A percentile compares a stretch with the other conserved stretches of the same genome.
These are phyloP conservation scores for Hermaeophaga mercurialis DNA, from an alignment of 2,888 invertebrate species.

Conservation along the genomic window DNA sequence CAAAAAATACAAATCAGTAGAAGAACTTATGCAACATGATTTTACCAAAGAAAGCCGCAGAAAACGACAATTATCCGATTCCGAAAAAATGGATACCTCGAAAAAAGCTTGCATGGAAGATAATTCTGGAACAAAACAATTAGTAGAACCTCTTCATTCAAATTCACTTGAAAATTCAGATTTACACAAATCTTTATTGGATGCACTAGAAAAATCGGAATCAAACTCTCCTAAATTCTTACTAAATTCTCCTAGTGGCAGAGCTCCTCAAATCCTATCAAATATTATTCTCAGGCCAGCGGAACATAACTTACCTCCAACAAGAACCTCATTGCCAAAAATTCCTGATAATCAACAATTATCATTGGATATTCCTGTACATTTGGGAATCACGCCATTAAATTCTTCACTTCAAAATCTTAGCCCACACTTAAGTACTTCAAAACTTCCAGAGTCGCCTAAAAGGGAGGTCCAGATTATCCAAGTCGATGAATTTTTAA, in stretches of 20 bases:
- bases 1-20: neutral
- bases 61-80: conserved; percentile 5
- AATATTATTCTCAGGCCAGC: neutral
- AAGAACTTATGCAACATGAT: neutral
- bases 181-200: neutral
- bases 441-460: too few relatives aligned
- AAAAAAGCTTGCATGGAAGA: neutral
- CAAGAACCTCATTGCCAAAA: too few relatives aligned
- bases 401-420: too few relatives aligned
- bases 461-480: too few relatives aligned
- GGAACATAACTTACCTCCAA: neutral
- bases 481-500: neutral
- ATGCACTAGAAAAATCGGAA: neutral
- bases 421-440: too few relatives aligned
- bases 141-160: neutral
- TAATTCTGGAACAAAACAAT: too few relatives aligned
- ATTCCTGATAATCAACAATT: too few relatives aligned
- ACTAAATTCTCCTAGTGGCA: neutral
- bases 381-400: too few relatives aligned
- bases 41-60: neutral
- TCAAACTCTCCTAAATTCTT: neutral
- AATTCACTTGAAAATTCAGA: too few relatives aligned
- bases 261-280: neutral
- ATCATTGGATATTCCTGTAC: too few relatives aligned
- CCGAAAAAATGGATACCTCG: neutral